Base-by-base conservation (phyloP, 2,888 invertebrate species). In the Cephus runcator region DNA sequence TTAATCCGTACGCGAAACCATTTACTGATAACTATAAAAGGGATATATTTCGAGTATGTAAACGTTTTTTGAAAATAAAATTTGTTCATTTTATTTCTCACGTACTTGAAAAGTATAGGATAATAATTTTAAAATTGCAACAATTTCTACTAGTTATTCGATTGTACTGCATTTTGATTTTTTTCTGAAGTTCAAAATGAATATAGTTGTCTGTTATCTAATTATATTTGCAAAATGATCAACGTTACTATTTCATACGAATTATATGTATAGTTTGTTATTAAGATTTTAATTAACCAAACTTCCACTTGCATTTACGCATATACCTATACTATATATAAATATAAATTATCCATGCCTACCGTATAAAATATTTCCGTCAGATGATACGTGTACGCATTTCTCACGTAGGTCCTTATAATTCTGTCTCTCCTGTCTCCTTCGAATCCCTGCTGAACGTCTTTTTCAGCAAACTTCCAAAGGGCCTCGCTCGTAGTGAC, bases 291-390 rank as follows among this genome's bases (percentile, higher is more conserved):
- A 23, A 56, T 9, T 23, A 23, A 23, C 2, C 6, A 56, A 56
- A 56, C 56, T 2, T 23, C 1, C 1, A 23, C 71, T 6, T 1
- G 31, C 6, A n/a, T 69, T 6, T n/a, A 31, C 6, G 1, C 3
- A 69, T 12, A 6, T 12, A 69, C 4, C 6, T 69, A 69, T n/a
- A 11, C 69, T 4, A n/a, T 12, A 33, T 35, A 34, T 56, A 56
- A 15, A 56, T 56, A 56, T 15, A 23, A 23, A 35, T 35, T 0
- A 56, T 23, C 23, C 9, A 9, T 74, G 35, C 76, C 85, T 84
- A 98, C 96, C 84, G 99, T 98, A 92, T 97, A 97, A 93, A 98
- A 98, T 88, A 99, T 98, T 92, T 99, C 98, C 90, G 97, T 98
- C 85, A 98, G 94, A 92, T 99, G 99, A 92, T 97, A 98, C 82